A percentile compares a stretch with the other conserved stretches of the same genome.
phyloP scores from a whole-genome alignment of 2,888 invertebrate species.

The Phania funesta region DNA sequence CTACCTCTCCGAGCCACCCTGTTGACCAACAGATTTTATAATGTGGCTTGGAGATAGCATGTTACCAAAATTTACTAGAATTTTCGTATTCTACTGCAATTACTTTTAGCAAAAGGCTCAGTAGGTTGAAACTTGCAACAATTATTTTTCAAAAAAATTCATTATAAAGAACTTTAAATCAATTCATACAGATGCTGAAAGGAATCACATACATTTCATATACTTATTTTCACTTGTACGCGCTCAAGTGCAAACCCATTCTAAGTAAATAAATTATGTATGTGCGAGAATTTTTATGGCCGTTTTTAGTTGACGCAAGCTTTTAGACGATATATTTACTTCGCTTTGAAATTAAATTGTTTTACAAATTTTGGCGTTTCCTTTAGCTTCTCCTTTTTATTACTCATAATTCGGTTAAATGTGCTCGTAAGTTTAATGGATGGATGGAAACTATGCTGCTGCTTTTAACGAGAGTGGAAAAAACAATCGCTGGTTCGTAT shows the following conservation, averaged over 20 bases:
- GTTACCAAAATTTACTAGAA: no score
- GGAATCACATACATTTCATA: no score
- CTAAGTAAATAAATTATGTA: slow-evolving; percentile 62
- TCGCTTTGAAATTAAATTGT: slow-evolving; percentile 67
- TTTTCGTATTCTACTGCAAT: no score
- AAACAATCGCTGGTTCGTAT: slow-evolving; percentile 71
- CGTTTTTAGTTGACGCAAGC: slow-evolving; percentile 68
- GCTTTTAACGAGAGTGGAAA: slow-evolving; percentile 15
- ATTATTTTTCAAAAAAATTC: no score
- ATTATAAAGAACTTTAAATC: no score
- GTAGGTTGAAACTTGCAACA: no score
- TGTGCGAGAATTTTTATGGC: slow-evolving; percentile 77
- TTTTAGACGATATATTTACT: slow-evolving; percentile 33
- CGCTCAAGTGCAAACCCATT: neutral
- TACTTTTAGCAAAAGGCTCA: no score
- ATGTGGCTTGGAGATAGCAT: no score
- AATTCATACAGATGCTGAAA: no score
- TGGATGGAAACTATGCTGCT: slow-evolving; percentile 10
- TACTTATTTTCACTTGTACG: no score
- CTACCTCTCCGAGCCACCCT: no score
- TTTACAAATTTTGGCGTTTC: slow-evolving; percentile 27
- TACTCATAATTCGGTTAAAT: slow-evolving; percentile 58
- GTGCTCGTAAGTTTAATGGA: slow-evolving; percentile 27
- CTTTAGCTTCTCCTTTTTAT: neutral
- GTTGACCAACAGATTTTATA: no score